Base-by-base conservation (phyloP, 2,888 invertebrate genomes). In the Eledona agricola region DNA sequence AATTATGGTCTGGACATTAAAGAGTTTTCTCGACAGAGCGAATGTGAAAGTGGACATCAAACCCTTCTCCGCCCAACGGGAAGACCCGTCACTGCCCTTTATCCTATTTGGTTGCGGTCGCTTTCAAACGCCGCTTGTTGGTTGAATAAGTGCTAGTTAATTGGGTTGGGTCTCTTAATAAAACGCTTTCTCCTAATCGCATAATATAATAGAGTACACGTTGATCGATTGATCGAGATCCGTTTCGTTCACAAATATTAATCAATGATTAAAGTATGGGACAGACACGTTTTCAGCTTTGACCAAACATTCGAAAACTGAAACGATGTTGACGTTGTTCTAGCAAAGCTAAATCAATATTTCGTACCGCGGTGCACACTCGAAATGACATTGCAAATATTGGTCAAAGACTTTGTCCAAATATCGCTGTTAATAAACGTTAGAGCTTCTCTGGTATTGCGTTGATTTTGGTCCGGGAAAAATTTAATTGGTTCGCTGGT, bases 91-190 rank as follows among this genome's bases (percentile, higher is more conserved):
- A 45, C 49, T 51, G 54, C 19, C 51, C 57, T 52, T 52, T 52
- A 55, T 55, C 58, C 55, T 40, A 45, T 55, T 49, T 50, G 38
- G 43, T 34, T 45, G 55, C 43, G 54, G 54, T 28, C 31, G 49
- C 49, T 52, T 58, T 55, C 55, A 50, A 58, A 52, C 43, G 51
- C 46, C 52, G 51, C 54, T 55, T 55, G 55, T 58, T 55, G 55
- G 58, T 49, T 49, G 52, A 58, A 55, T 58, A 58, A 55, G 55
- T 55, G 58, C 52, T 58, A 40, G 35, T 51, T 58, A 58, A 58
- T 58, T 58, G 55, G 55, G 55, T 55, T 52, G 49, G 58, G 49
- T 50, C 49, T 51, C 43, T 43, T 28, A 34, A 51, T 51, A 51
- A 51, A 51, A 51, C 49, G 38, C 13, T 49, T 29, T 20, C 37